Base-by-base conservation (phyloP, 2,113 vertebrate genomes). In the Heterocephalus glaber region DNA sequence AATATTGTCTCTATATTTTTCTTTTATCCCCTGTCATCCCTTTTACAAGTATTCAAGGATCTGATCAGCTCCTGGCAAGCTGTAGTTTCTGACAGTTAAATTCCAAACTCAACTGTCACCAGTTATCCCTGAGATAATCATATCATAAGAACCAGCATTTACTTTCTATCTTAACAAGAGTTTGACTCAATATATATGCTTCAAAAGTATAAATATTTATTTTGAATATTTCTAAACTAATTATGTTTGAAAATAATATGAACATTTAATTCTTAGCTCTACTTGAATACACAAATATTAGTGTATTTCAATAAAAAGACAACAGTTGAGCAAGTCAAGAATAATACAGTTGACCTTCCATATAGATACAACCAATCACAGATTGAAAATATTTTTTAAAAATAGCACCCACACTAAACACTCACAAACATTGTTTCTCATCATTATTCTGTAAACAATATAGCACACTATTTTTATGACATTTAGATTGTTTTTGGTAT, bases 151-250 rank as follows among this genome's bases (percentile, higher is more conserved):
- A 33, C 56, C 26, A 77, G 58, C 33, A 54, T 81, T 41, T 47
- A 5, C 44, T 65, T 61, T 54, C 72, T 77, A 70, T n/a, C 35
- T 8, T 33, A 60, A n/a, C 19, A 72, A 87, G 60, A 77, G 47
- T 93, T 44, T 79, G 22, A 82, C 38, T 88, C 33, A 65, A 52
- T 77, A 79, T 30, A 41, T n/a, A 68, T 61, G 6, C 4, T 84
- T 88, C 22, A 79, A 87, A 95, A 90, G 76, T 61, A 54, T 44
- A 94, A 85, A 79, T 86, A 52, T 41, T 49, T 52, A 54, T 79
- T 65, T 80, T 70, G 56, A 35, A 47, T 44, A 56, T 44, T 49
- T 90, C 19, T 22, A 9, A 79, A 97, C 72, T 81, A 81, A 79
- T 63, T 87, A 60, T 47, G 41, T 81, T 93, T 86, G 56, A 85